Evolutionary conservation across 1,140 invertebrate genomes (phyloP), one percentile per base, ranked within the genome.

Genomic region (Ostrea edulis): DNA sequence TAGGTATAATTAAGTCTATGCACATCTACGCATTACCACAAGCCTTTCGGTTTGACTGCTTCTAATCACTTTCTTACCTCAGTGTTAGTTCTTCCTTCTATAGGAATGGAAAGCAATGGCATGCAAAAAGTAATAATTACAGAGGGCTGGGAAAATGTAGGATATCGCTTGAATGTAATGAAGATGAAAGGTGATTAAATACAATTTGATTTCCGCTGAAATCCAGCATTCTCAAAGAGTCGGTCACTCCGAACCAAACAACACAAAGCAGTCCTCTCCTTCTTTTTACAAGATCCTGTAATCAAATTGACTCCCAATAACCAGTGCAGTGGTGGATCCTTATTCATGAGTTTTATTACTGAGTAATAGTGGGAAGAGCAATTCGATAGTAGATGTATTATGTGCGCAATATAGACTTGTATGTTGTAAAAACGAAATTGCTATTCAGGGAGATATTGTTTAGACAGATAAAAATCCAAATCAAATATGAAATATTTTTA

Each of bases 121-220:
- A 77, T 77, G 68, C 68, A 77, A 77, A 77, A 77, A 29, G 68
- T 35, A 77, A 77, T 77, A 17, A 77, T 77, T 77, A 77, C 29
- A 44, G 68, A 14, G 68, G 35, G 29, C 20, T 55, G 8, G 68
- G 25, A 11, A 44, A 77, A 14, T 77, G 68, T 29, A 35, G 29
- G 68, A 71, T 22, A 77, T 77, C 25, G 68, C 12, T 35, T 77
- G 9, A 77, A 29, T 77, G 68, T 77, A 77, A 77, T 77, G 68
- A 77, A 77, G 68, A 77, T 77, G 29, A 77, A n/a, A 77, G 68
- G 68, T 77, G 68, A 77, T 77, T 77, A 77, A 77, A 77, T 35
- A 77, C 68, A 77, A 77, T 77, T 77, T 77, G 68, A 77, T 77
- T 77, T 77, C 68, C 68, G 68, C 29, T 25, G 68, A 77, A 77